Base-by-base conservation (phyloP, 2,113 vertebrate species). In the Archocentrus centrarchus region DNA sequence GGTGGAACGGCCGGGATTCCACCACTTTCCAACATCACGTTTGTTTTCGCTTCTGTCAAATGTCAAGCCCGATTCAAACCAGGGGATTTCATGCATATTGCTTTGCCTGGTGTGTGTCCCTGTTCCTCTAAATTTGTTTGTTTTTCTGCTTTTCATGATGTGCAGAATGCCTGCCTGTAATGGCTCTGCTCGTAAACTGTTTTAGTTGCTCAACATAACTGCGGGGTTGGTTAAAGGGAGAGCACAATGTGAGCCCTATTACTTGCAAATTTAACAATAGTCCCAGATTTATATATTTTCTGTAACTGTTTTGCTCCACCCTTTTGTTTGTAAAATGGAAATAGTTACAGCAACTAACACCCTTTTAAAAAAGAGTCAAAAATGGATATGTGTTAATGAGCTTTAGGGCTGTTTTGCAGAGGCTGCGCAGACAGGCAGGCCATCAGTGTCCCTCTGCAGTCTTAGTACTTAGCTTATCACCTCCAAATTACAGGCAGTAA, bases 21-120 rank as follows among this genome's bases (percentile, higher is more conserved):
- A 41, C 11, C 27, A 41, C 35, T 59, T 84, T 88, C n/a, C 35
- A 59, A 17, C 35, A 75, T 47, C 18, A 22, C 27, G 64, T 83
- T 88, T 86, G 59, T 88, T 92, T 85, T 82, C 4, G 76, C 75
- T 77, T 82, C 76, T 55, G 15, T 41, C 10, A 82, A 24, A 59
- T 62, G 59, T 81, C 50, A 73, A 13, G 58, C 30, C 68, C 44
- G 17, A 60, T 80, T 70, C 41, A 62, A 32, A 75, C 30, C 58
- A 64, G 63, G 15, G 3, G 15, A 22, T 41, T 30, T n/a, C 5
- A 1, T 76, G 10, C 30, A 10, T 15, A 10, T 27, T 44, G 11
- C 5, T 83, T 20, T 22, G 27, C 24, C 32, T 53, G 37, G 1
- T 77, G 6, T 66, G 39, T n/a, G 44, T 30, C 53, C 13, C 6